These are phyloP conservation scores for Lapara coniferarum DNA, from an alignment of 2,888 invertebrate species.

Conservation along the genomic window DNA sequence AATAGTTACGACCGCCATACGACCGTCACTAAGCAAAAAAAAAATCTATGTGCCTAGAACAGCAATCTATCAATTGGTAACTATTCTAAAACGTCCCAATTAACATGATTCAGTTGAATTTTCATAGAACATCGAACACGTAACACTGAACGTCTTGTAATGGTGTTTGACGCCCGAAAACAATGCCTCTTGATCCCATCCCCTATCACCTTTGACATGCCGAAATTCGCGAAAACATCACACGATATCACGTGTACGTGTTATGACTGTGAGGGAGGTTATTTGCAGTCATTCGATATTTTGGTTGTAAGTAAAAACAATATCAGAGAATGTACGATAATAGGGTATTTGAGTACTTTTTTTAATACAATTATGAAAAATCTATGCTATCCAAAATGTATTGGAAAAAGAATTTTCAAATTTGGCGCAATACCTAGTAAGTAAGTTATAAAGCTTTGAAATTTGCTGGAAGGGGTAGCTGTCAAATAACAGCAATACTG, in stretches of 20 bases:
- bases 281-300: conserved; percentile 45
- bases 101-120: conserved; percentile 21
- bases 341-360: too few relatives aligned
- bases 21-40: too few relatives aligned
- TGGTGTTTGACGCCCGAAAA: conserved; percentile 56
- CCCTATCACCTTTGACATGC: conserved; percentile 67
- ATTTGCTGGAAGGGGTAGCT: too few relatives aligned
- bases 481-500: too few relatives aligned
- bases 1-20: too few relatives aligned
- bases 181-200: conserved; percentile 65
- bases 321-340: neutral
- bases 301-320: neutral
- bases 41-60: too few relatives aligned
- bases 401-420: too few relatives aligned
- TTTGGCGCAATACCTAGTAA: too few relatives aligned
- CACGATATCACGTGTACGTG: conserved; percentile 65
- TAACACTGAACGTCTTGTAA: conserved; percentile 29
- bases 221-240: conserved; percentile 65
- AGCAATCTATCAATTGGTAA: neutral
- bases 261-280: conserved; percentile 58
- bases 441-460: too few relatives aligned
- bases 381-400: too few relatives aligned
- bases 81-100: neutral
- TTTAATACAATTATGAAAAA: too few relatives aligned
- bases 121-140: conserved; percentile 18